Base-by-base conservation (phyloP, 2,888 invertebrate species). In the Eustalomyia histrio region DNA sequence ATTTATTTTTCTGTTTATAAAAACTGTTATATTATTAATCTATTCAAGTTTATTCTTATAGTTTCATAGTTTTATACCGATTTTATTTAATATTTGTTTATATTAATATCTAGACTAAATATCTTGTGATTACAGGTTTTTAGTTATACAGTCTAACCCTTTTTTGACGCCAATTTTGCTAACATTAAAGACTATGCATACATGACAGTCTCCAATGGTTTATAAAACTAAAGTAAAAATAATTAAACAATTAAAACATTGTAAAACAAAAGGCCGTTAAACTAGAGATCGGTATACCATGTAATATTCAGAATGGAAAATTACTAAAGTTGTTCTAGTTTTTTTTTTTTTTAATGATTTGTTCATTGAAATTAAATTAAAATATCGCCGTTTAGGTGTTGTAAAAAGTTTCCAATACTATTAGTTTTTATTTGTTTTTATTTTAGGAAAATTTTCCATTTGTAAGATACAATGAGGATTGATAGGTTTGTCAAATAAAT, bases 281-380 rank as follows among this genome's bases (percentile, higher is more conserved):
- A 39, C 39, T 2, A 39, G 29, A 6, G 3, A 29, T 29, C 29
- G 29, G 7, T 39, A 12, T 12, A 39, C 43, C 7, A 6, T 29
- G 29, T 7, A 29, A n/a, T 52, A 29, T 50, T 57, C 17, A 24
- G 6, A 60, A 69, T 65, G 69, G 69, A 79, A 79, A 69, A 79
- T 75, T 79, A 69, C 60, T 0, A 14, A 47, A 69, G 64, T 74
- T n/a, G 57, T 60, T 72, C 52, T 65, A 75, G 67, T 64, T 24
- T 47, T 47, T 39, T 39, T 35, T 35, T 35, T 39, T 7, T 39
- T 39, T 14, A 47, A n/a, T 24, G 14, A 24, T 57, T 57, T 21
- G 29, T 55, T 21, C 55, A 55, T 24, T 8, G 1, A 21, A 55
- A 39, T 7, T 29, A 7, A 29, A 29, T 29, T 29, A 39, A 12